Evolutionary conservation across 1,140 invertebrate genomes (phyloP).

Genomic region (Pygmarrhopalites habei): DNA sequence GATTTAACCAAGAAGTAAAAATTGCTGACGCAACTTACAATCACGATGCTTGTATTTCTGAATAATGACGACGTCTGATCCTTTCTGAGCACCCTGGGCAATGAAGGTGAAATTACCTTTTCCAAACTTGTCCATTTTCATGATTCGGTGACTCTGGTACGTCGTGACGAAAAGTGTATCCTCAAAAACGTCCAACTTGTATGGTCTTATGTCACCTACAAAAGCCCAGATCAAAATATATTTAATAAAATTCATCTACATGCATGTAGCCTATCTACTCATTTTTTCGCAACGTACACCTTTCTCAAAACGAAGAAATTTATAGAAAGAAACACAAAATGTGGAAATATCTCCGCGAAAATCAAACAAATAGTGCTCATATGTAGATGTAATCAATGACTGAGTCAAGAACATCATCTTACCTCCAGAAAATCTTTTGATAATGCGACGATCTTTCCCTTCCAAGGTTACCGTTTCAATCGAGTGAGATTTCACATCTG

Average conservation of each 20-base stretch:
- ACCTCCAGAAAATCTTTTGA: slow-evolving; percentile 51
- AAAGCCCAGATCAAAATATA: slow-evolving; percentile 8
- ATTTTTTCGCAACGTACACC: too few relatives aligned
- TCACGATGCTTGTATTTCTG: slow-evolving; percentile 55
- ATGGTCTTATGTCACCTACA: slow-evolving; percentile 49
- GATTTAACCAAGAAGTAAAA: neutral
- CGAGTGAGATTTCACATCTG: slow-evolving; percentile 62
- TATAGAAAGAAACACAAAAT: too few relatives aligned
- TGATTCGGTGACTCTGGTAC: slow-evolving; percentile 55
- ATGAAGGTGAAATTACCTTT: slow-evolving; percentile 50
- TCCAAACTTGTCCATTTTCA: slow-evolving; percentile 65
- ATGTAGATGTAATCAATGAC: too few relatives aligned
- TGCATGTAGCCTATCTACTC: too few relatives aligned
- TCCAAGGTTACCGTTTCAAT: slow-evolving; percentile 69
- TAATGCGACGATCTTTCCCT: slow-evolving; percentile 58
- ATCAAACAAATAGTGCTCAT: too few relatives aligned
- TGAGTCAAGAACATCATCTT: slow-evolving; percentile 25
- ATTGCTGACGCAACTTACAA: slow-evolving; percentile 21
- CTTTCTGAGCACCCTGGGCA: slow-evolving; percentile 50
- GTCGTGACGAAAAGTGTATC: slow-evolving; percentile 61
- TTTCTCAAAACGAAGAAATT: too few relatives aligned
- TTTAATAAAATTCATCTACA: too few relatives aligned
- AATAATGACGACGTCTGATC: slow-evolving; percentile 59
- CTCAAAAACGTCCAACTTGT: slow-evolving; percentile 66
- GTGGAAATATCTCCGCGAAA: too few relatives aligned